These are phyloP conservation scores for Pica pica DNA, from an alignment of 2,113 vertebrate genomes.

Conservation along the genomic window DNA sequence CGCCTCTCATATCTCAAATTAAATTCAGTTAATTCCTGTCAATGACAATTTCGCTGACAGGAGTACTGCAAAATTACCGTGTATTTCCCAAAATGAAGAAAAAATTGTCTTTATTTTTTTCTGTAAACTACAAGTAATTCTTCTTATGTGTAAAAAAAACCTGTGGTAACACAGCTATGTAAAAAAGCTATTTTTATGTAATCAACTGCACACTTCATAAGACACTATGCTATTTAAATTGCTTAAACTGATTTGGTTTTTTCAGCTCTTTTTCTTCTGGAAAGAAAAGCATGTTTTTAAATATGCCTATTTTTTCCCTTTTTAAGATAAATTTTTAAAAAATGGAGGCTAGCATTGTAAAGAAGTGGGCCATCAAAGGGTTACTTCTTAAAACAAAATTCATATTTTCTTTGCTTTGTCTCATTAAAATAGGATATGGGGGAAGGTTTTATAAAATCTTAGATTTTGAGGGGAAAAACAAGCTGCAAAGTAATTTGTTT, in stretches of 20 bases:
- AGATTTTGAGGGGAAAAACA: background rate
- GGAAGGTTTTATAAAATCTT: background rate
- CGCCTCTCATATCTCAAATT: background rate
- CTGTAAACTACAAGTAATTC: background rate
- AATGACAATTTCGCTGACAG: background rate
- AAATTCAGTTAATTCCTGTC: background rate
- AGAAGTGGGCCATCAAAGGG: constrained; percentile 5
- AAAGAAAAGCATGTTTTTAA: background rate
- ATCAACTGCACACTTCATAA: background rate
- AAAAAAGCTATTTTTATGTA: constrained; percentile 30
- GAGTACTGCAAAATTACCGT: background rate
- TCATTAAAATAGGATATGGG: background rate
- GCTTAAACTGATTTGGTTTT: background rate
- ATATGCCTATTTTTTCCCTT: background rate
- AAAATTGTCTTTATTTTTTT: background rate
- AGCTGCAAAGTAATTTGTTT: background rate
- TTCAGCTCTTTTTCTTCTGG: background rate
- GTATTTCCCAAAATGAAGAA: background rate
- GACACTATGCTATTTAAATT: background rate
- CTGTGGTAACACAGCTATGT: background rate
- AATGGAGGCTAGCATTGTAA: background rate
- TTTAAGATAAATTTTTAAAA: background rate
- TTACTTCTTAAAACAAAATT: constrained; percentile 19
- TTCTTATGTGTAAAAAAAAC: constrained; percentile 7
- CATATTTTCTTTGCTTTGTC: background rate